Conservation (phyloP, 2,113 vertebrate genomes). For the Osmerus eperlanus region DNA sequence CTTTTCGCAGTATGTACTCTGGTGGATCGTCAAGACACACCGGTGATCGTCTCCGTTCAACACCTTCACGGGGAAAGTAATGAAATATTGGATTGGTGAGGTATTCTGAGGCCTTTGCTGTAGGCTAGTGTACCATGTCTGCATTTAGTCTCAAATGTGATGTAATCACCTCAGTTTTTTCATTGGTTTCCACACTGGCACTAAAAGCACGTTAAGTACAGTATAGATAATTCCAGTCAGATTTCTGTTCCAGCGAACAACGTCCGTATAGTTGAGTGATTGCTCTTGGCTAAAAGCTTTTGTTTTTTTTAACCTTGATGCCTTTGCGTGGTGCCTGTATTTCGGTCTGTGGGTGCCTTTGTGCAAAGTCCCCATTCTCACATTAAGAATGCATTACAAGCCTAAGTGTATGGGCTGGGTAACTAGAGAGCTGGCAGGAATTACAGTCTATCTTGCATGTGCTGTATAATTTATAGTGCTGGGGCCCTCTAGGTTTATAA, state of each 20-base stretch:
- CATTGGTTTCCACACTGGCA: constrained; percentile 35
- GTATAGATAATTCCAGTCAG: constrained; percentile 10
- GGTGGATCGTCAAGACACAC: constrained; percentile 56
- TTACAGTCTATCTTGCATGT: constrained; percentile 59
- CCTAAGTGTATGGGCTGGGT: constrained; percentile 58
- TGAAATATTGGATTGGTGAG: constrained; percentile 67
- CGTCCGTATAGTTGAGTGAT: constrained; percentile 27
- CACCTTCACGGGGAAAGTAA: constrained; percentile 64
- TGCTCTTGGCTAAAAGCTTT: constrained; percentile 27
- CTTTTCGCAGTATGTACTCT: constrained; percentile 60
- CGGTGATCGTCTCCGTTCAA: constrained; percentile 55
- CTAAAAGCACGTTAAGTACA: constrained; percentile 18
- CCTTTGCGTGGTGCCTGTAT: too few species aligned
- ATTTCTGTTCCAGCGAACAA: constrained; percentile 26
- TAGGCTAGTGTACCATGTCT: too few species aligned
- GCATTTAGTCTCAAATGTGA: constrained; percentile 6
- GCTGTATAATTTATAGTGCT: constrained; percentile 66
- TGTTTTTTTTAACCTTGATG: too few species aligned
- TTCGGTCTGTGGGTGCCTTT: constrained; percentile 22
- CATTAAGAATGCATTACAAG: constrained; percentile 67
- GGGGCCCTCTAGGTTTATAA: constrained; percentile 62
- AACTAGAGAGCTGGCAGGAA: constrained; percentile 45
- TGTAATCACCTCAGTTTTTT: constrained; percentile 49
- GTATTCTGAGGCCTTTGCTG: constrained; percentile 5
- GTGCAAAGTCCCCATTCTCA: constrained; percentile 55